Percentiles rank a stretch among this genome's conserved stretches.
phyloP scores from a whole-genome alignment of 2,113 vertebrate genomes.

The Ifrita kowaldi region DNA sequence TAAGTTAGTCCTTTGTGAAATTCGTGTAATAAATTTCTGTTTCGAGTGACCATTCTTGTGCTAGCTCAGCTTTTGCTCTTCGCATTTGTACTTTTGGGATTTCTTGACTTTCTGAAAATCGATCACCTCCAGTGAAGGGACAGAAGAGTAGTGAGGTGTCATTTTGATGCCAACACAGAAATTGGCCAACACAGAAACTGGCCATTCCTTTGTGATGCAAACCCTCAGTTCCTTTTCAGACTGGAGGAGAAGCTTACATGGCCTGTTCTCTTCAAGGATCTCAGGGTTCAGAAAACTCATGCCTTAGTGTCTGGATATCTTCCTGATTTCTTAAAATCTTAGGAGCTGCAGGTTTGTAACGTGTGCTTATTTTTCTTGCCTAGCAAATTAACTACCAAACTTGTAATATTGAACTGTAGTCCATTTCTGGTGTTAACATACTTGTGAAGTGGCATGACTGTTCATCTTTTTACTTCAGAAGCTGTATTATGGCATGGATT shows the following conservation, averaged over 20 bases:
- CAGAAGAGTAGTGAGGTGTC: not conserved
- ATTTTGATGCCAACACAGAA: not conserved
- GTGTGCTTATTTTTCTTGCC: not conserved
- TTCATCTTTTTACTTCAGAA: not conserved
- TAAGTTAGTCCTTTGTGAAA: not conserved
- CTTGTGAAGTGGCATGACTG: not conserved
- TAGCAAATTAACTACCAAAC: not conserved
- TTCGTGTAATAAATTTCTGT: not conserved
- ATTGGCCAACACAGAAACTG: rapidly evolving
- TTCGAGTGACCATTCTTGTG: not conserved
- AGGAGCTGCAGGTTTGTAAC: not conserved
- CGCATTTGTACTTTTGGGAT: not conserved
- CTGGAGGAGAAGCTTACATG: not conserved
- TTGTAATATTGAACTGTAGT: not conserved
- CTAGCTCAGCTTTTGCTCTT: not conserved
- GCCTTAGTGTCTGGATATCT: not conserved
- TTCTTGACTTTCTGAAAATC: not conserved
- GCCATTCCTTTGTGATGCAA: not conserved
- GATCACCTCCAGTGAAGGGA: not conserved
- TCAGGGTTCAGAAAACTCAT: not conserved
- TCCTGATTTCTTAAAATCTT: not conserved
- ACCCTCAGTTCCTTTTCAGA: not conserved
- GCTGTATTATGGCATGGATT: not conserved
- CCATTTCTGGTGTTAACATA: not conserved
- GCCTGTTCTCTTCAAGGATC: not conserved